Conservation (phyloP, 2,888 invertebrate genomes). For the Megalurothrips usitatus region DNA sequence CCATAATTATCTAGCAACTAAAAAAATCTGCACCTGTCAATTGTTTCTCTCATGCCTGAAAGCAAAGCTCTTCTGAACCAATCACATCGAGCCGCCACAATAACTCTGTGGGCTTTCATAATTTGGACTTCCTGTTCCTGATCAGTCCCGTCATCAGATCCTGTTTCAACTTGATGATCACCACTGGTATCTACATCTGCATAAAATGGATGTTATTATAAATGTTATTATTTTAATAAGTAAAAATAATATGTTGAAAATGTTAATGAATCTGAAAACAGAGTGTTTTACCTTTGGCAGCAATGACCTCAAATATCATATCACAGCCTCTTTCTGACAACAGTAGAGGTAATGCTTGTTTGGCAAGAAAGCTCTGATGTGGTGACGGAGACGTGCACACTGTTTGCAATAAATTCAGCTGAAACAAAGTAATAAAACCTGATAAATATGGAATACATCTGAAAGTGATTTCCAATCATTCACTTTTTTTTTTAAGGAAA, state of each 20-base stretch:
- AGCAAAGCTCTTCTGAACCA: constrained; percentile 64
- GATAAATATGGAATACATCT: constrained; percentile 20
- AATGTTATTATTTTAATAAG: constrained; percentile 25
- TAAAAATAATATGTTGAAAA: constrained; percentile 28
- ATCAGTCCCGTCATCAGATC: constrained; percentile 31
- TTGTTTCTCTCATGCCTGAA: constrained; percentile 67
- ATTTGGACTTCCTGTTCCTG: constrained; percentile 44
- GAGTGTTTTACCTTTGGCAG: constrained; percentile 32
- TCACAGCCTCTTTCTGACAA: constrained; percentile 55
- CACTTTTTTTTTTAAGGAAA: background rate
- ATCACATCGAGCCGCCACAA: constrained; percentile 63
- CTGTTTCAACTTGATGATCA: constrained; percentile 32
- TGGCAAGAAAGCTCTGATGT: constrained; percentile 54
- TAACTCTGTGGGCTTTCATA: constrained; percentile 59
- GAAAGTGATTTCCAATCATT: background rate
- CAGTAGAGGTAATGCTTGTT: constrained; percentile 55
- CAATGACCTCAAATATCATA: constrained; percentile 60
- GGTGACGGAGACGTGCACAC: constrained; percentile 58
- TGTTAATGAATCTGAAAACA: background rate
- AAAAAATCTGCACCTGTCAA: constrained; percentile 54
- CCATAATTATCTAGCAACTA: background rate
- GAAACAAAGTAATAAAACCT: constrained; percentile 34
- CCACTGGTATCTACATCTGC: constrained; percentile 30
- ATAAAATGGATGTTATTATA: constrained; percentile 3
- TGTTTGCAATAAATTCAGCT: constrained; percentile 58